Evolutionary conservation across 2,888 invertebrate species (phyloP), one percentile per base, ranked within the genome.

Genomic region (Drosophila multiciliata): DNA sequence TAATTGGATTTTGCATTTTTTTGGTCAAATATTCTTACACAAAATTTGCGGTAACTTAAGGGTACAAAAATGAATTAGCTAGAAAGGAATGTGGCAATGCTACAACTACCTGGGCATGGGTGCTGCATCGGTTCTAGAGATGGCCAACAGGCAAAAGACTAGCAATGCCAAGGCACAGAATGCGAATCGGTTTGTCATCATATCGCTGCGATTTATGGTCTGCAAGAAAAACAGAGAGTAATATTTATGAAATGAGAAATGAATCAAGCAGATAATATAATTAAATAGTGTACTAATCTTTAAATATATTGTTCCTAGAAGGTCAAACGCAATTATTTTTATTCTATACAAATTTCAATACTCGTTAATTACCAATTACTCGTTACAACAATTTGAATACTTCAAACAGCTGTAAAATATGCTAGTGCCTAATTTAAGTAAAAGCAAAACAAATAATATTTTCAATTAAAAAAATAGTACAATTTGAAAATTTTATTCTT

Each of bases 51-150:
- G 17, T 61, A 59, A 66, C 70, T 20, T 48, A 69, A 80, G 66
- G 76, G 74, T 32, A 75, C 74, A 54, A 60, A 76, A 88, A 75
- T 77, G 75, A 87, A 85, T 89, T 80, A 67, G 68, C 48, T 69
- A 20, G 54, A 72, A 59, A 52, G 38, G 35, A 38, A 55, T 52
- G 29, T n/a, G 85, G 85, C 53, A 66, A 68, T 64, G 73, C 23
- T 92, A 93, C 92, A 90, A 92, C 92, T 93, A 93, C 93, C 93
- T 93, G 91, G 92, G 92, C 90, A 93, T 90, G 59, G 92, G 93
- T 20, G 92, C 93, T 36, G 91, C 91, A 69, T 93, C 92, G 70
- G 83, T 89, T 69, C 92, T 85, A 48, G 91, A 88, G 63, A 93
- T 76, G 66, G 92, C 75, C 70, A 92, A 73, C 78, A 93, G 78